A percentile compares a stretch with the other conserved stretches of the same genome.
phyloP scores from a whole-genome alignment of 2,888 invertebrate genomes.

The Sesamia inferens region DNA sequence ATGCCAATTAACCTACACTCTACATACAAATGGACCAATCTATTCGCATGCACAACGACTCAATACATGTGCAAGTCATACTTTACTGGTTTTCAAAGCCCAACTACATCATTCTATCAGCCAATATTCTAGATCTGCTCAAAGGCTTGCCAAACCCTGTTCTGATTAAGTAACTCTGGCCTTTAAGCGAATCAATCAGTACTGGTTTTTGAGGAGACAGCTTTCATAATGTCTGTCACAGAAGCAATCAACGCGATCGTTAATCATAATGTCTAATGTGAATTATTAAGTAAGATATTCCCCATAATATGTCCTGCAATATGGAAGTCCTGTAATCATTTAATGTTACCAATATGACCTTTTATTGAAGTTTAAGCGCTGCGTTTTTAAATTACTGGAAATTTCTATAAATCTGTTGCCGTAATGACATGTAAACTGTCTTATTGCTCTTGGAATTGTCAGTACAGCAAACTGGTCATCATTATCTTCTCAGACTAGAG shows the following conservation, averaged over 20 bases:
- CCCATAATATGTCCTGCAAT: constrained; percentile 41
- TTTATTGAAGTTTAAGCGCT: constrained; percentile 25
- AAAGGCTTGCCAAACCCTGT: constrained; percentile 55
- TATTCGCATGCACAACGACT: not conserved
- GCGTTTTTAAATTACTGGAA: constrained; percentile 15
- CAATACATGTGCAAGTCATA: constrained; percentile 30
- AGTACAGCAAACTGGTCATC: not conserved
- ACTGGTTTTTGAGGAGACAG: constrained; percentile 60
- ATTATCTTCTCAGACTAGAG: not conserved
- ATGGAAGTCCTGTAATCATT: constrained; percentile 41
- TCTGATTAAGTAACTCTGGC: constrained; percentile 59
- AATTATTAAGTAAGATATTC: constrained; percentile 51
- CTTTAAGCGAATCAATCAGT: constrained; percentile 61
- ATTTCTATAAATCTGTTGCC: constrained; percentile 29
- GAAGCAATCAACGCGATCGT: constrained; percentile 51
- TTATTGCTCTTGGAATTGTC: constrained; percentile 7
- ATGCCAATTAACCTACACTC: not conserved
- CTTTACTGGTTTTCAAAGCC: constrained; percentile 33
- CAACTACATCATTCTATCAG: constrained; percentile 17
- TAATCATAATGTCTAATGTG: constrained; percentile 50
- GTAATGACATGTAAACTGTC: constrained; percentile 9
- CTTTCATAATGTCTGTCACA: constrained; percentile 64
- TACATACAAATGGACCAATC: not conserved
- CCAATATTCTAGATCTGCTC: constrained; percentile 48
- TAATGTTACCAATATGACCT: constrained; percentile 37